Evolutionary conservation across 2,113 vertebrate species (phyloP).

Genomic region (Heterocephalus glaber): DNA sequence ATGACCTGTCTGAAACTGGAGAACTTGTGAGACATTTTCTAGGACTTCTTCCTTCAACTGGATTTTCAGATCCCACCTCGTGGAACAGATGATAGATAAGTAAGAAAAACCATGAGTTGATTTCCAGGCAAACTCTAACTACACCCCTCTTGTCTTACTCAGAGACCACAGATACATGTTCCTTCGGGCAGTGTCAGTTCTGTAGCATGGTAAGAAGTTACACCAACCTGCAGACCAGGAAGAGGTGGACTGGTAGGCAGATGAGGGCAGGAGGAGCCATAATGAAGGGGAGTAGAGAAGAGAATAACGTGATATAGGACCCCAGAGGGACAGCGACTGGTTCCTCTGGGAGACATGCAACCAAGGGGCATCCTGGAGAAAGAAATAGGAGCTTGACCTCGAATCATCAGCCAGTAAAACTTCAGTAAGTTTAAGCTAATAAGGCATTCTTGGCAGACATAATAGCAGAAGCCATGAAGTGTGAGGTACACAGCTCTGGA

Average conservation of each 20-base stretch:
- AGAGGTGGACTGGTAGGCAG: background rate
- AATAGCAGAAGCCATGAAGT: background rate
- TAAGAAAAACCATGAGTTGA: background rate
- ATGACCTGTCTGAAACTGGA: background rate
- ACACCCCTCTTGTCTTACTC: background rate
- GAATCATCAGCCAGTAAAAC: background rate
- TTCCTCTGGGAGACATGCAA: background rate
- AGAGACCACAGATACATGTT: background rate
- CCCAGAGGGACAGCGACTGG: background rate
- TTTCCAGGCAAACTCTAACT: background rate
- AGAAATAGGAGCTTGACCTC: background rate
- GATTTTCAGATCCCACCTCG: background rate
- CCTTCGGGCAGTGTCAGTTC: background rate
- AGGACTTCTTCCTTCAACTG: background rate
- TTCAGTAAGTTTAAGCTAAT: background rate
- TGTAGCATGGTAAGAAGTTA: background rate
- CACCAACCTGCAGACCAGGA: background rate
- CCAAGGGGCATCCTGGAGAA: background rate
- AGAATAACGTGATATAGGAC: background rate
- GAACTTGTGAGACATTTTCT: background rate
- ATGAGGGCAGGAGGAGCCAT: too few relatives aligned
- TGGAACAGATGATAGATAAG: background rate
- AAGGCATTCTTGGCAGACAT: background rate
- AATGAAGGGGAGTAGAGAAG: background rate
- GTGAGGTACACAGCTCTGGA: background rate